Evolutionary conservation across 2,888 invertebrate genomes (phyloP).

Genomic region (Melipona bicolor): DNA sequence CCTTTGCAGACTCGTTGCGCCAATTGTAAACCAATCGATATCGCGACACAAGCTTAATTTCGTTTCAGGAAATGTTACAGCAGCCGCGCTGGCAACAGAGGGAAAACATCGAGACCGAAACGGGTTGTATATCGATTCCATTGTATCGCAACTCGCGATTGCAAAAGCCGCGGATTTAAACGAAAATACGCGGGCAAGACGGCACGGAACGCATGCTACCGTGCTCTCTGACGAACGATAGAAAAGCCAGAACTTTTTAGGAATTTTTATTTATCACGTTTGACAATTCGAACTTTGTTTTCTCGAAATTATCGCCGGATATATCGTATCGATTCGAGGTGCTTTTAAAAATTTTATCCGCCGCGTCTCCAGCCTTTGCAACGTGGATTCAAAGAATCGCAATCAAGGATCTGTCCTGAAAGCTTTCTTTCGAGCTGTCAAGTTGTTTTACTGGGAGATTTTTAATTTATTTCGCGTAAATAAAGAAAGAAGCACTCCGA

Average conservation of each 20-base stretch:
- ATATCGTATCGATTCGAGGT: too few relatives aligned
- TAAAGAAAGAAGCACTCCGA: neutral
- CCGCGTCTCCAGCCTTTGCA: neutral
- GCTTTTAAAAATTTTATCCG: neutral
- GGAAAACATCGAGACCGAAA: neutral
- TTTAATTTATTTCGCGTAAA: neutral
- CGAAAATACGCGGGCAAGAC: neutral
- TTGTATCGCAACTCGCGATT: neutral
- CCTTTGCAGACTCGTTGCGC: constrained; percentile 24
- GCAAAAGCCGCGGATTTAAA: neutral
- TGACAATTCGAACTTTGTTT: too few relatives aligned
- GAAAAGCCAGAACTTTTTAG: neutral
- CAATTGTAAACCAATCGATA: constrained; percentile 44
- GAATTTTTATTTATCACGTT: neutral
- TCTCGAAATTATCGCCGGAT: too few relatives aligned
- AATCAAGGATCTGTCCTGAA: fast-evolving
- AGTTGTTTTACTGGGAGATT: neutral
- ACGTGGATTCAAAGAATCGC: neutral
- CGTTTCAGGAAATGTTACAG: constrained; percentile 20
- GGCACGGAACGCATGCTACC: neutral
- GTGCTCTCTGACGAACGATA: neutral
- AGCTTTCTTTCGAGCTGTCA: neutral
- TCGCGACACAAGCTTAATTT: constrained; percentile 23
- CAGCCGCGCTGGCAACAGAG: constrained; percentile 1
- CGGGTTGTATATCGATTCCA: neutral